These are phyloP conservation scores for Cryptophagus acutangulus DNA, from an alignment of 2,888 invertebrate species.

Conservation along the genomic window DNA sequence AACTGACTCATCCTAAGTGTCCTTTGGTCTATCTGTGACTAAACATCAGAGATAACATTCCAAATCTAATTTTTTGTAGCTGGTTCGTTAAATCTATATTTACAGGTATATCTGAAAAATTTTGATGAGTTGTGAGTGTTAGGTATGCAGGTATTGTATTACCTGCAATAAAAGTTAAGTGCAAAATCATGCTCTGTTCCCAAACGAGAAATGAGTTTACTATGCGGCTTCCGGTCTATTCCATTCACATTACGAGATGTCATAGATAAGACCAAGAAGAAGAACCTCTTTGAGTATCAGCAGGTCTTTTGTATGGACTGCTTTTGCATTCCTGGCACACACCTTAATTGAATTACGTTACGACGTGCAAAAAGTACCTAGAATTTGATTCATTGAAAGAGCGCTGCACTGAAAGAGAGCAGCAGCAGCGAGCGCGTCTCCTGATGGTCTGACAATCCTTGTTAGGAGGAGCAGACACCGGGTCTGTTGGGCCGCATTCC, in stretches of 20 bases:
- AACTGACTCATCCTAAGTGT: too few species aligned
- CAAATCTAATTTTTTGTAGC: too few species aligned
- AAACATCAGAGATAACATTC: too few species aligned
- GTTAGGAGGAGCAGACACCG: constrained; percentile 37
- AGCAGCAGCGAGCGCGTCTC: background rate
- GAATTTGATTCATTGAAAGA: background rate
- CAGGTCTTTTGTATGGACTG: too few species aligned
- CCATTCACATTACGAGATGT: constrained; percentile 1
- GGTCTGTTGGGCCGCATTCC: constrained; percentile 45
- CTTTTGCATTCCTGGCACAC: too few species aligned
- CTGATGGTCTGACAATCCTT: background rate
- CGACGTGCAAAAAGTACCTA: background rate
- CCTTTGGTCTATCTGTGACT: too few species aligned
- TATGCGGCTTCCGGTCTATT: constrained; percentile 4
- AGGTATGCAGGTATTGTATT: constrained; percentile 1
- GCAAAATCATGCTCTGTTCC: constrained; percentile 1
- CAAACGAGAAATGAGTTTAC: constrained; percentile 3
- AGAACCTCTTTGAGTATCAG: too few species aligned
- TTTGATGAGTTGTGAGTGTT: too few species aligned
- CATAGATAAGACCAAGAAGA: background rate
- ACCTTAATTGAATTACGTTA: too few species aligned
- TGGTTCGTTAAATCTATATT: too few species aligned
- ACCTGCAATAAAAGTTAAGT: constrained; percentile 4
- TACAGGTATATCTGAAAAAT: too few species aligned
- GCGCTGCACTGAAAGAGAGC: background rate